Conservation (phyloP, 2,888 invertebrate species). For the Lymantria monacha region DNA sequence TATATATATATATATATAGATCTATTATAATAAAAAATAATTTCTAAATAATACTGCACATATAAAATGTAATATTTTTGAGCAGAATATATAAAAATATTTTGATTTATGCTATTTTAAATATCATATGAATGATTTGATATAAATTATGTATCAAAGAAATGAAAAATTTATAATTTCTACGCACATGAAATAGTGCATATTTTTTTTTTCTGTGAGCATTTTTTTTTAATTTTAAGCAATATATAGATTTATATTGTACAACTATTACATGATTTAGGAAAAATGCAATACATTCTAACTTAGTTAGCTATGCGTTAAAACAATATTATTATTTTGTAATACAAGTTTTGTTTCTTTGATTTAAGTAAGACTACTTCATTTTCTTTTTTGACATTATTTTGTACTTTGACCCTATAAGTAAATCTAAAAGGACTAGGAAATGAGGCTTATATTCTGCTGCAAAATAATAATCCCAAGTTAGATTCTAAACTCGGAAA, state of each 20-base stretch:
- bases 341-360: constrained; percentile 38
- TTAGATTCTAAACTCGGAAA: no score
- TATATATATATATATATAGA: no score
- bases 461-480: no score
- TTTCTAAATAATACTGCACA: neutral
- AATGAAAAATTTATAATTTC: constrained; percentile 32
- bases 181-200: constrained; percentile 55
- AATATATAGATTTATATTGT: constrained; percentile 35
- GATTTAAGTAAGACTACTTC: no score
- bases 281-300: constrained; percentile 72
- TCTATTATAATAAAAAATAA: no score
- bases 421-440: neutral
- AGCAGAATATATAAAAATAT: constrained; percentile 1
- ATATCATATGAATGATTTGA: constrained; percentile 20
- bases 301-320: constrained; percentile 60
- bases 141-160: constrained; percentile 29
- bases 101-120: constrained; percentile 19
- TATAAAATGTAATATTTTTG: neutral
- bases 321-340: constrained; percentile 55
- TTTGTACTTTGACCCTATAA: constrained; percentile 12
- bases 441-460: neutral
- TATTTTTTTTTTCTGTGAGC: constrained; percentile 46
- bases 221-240: constrained; percentile 47
- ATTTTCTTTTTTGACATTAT: constrained; percentile 13
- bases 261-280: constrained; percentile 43